Base-by-base conservation (phyloP, 2,888 invertebrate species). In the Ornithoptera priamus region DNA sequence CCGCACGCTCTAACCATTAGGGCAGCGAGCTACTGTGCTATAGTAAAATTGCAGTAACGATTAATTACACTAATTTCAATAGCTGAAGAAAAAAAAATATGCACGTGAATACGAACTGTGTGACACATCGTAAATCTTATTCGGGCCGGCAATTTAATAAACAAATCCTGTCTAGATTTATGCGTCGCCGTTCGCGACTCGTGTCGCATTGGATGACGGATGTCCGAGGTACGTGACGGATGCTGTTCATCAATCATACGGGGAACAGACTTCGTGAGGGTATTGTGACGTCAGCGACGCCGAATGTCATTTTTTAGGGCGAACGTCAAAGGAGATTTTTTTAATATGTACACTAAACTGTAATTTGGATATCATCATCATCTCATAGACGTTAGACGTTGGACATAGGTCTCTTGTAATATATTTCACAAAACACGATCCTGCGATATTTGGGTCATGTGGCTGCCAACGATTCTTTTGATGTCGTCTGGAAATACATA, bases 141-240 rank as follows among this genome's bases (percentile, higher is more conserved):
- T 24, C 22, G n/a, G 57, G 62, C n/a, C n/a, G 53, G 62, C 58
- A 53, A 66, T 70, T 70, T 70, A 62, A 70, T 70, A 66, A 70
- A 70, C 66, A 65, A 70, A 66, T 66, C 62, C 42, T 50, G 58
- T 62, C 42, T 57, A 59, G 62, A 70, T 65, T 70, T 69, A 69
- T 69, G 69, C 53, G 65, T 57, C 58, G 63, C 64, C 67, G 58
- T 69, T 61, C 61, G 61, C 20, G 69, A 59, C 69, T 64, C 66
- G 65, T 65, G 65, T 30, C 69, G 67, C 67, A 60, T 50, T 66
- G 62, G 57, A 65, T 71, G 72, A 71, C 68, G 67, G 66, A 72
- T 66, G 71, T 42, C 42, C 57, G 22, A 24, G 60, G 53, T 17
- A 60, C 36, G 56, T 71, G 71, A 71, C 62, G 69, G 64, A 69